Evolutionary conservation across 2,888 invertebrate genomes (phyloP).

Genomic region (Dorcus parallelipipedus): DNA sequence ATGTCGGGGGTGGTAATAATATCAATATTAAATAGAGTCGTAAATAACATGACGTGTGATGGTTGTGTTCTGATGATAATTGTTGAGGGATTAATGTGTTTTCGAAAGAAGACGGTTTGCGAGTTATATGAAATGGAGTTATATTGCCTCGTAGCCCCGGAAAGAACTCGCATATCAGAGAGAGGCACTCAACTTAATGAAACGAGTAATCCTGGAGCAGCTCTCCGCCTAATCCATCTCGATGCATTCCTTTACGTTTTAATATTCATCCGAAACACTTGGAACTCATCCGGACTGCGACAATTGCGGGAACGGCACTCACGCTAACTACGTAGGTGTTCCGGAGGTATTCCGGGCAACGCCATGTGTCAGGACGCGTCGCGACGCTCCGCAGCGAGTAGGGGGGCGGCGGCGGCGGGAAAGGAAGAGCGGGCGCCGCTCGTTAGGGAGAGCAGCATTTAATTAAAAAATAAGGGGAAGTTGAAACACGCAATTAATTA

Average conservation of each 20-base stretch:
- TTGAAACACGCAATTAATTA: conserved; percentile 26
- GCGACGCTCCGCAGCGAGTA: conserved; percentile 9
- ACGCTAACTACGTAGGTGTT: conserved; percentile 39
- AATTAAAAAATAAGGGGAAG: conserved; percentile 8
- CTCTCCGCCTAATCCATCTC: conserved; percentile 49
- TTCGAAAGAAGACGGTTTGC: conserved; percentile 41
- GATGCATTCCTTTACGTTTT: conserved; percentile 49
- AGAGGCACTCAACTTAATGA: conserved; percentile 57
- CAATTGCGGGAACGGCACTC: conserved; percentile 47
- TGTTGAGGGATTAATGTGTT: conserved; percentile 9
- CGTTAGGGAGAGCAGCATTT: conserved; percentile 3
- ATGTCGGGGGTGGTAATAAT: no score
- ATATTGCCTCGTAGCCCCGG: conserved; percentile 34
- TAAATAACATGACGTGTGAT: neutral
- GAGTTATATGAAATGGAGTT: conserved; percentile 41
- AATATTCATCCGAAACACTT: conserved; percentile 48
- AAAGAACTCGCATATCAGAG: conserved; percentile 44
- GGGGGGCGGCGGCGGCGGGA: neutral
- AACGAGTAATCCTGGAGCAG: conserved; percentile 54
- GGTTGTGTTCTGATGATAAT: neutral
- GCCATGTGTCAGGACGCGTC: conserved; percentile 1
- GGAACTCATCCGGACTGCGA: conserved; percentile 41
- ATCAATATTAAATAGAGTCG: no score
- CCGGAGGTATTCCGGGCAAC: neutral
- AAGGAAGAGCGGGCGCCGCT: conserved; percentile 3